These are phyloP conservation scores for Epizoanthus stellaris DNA, from an alignment of 92 coral and sea anemone species.

Conservation along the genomic window DNA sequence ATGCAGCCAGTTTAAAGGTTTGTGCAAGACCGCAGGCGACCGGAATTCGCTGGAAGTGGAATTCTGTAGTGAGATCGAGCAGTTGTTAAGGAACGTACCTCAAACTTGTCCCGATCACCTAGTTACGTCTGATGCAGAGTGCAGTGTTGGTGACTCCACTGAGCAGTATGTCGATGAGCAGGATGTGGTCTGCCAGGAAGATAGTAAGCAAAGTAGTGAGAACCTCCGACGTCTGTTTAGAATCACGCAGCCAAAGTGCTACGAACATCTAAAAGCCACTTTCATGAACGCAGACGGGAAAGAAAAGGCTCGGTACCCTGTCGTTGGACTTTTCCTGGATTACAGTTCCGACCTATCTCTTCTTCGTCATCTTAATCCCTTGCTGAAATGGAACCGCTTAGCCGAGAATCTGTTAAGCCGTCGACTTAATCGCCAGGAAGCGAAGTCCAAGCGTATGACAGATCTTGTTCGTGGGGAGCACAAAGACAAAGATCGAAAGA, in stretches of 20 bases:
- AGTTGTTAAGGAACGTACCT: neutral
- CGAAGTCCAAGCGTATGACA: conserved; percentile 61
- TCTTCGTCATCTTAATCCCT: conserved; percentile 67
- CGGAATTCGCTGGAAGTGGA: conserved; percentile 17
- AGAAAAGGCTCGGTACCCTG: conserved; percentile 61
- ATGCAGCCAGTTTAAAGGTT: conserved; percentile 13
- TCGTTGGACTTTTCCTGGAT: conserved; percentile 88
- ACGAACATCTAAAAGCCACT: conserved; percentile 61
- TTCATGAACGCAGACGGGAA: conserved; percentile 59
- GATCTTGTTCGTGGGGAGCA: conserved; percentile 72
- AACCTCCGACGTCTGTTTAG: conserved; percentile 78
- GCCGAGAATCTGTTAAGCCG: conserved; percentile 76
- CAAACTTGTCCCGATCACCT: neutral
- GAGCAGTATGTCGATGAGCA: conserved; percentile 72
- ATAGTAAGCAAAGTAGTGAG: conserved; percentile 48
- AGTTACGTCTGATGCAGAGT: neutral
- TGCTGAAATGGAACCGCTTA: conserved; percentile 79
- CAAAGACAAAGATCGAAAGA: conserved; percentile 42
- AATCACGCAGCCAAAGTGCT: conserved; percentile 68
- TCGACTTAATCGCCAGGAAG: conserved; percentile 78
- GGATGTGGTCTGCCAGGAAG: conserved; percentile 47
- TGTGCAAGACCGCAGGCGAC: conserved; percentile 20
- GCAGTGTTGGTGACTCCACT: neutral
- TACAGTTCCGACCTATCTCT: conserved; percentile 59
- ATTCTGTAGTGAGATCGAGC: conserved; percentile 16